Evolutionary conservation across 2,888 invertebrate genomes (phyloP), one percentile per base, ranked within the genome.

Genomic region (Willowsia nigromaculata): DNA sequence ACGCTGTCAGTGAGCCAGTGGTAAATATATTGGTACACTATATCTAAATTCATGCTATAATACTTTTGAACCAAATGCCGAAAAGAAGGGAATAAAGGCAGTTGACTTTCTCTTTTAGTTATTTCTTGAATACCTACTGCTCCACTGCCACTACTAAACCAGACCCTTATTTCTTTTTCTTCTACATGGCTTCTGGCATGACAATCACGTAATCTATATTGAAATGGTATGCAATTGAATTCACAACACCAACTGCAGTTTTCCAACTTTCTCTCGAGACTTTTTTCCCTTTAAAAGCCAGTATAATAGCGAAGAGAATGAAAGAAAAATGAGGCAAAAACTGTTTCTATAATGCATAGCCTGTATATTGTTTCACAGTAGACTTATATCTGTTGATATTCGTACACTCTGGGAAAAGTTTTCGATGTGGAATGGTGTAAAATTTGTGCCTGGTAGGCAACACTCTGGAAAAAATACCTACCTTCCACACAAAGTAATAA

Each of bases 171-270:
- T 62, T 62, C 11, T 43, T 62, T 37, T 33, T 37, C 33, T 33
- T 25, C 11, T 74, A 53, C 85, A 85, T 47, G 76, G 78, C 85
- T 76, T 76, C 85, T 85, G 78, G 85, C 85, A 85, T 85, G 85
- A 85, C 85, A 85, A 85, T 85, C 85, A 85, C 85, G 85, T 85
- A 85, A 85, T 85, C 85, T 85, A 85, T 85, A 85, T 85, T 85
- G 85, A 85, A 85, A 85, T 85, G 85, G 85, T 85, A 85, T 85
- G 85, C 85, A 85, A 85, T 85, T 85, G 85, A 85, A 85, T 85
- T 85, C 85, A 50, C 76, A 76, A 78, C 83, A 78, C 76, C 76
- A 85, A 76, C 78, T 85, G 85, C 85, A 85, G 56, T 85, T 85
- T 85, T 78, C 62, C 85, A 59, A 78, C 62, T 78, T 84, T 78